A percentile compares a stretch with the other conserved stretches of the same genome.
These are phyloP conservation scores for Metacarcinus magister DNA, from an alignment of 2,888 invertebrate species.

Conservation along the genomic window DNA sequence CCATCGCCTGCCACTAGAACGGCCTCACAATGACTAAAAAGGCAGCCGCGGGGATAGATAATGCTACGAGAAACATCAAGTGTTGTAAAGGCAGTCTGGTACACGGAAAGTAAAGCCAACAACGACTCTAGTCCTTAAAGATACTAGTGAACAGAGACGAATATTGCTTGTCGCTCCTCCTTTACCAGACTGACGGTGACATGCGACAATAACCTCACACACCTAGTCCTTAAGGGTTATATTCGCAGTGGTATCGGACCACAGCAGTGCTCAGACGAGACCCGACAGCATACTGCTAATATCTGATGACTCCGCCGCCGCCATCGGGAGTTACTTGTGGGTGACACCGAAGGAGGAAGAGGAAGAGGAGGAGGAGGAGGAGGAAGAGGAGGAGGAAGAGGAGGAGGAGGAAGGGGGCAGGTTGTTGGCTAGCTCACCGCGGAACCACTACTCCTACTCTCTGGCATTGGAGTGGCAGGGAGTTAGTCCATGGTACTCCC, in stretches of 20 bases:
- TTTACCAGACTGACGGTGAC: not conserved
- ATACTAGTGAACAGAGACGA: not conserved
- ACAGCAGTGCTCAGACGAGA: not conserved
- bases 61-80: not conserved
- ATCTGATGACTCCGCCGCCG: not conserved
- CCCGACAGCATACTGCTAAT: not conserved
- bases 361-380: not conserved
- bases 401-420: not conserved
- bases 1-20: not conserved
- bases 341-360: not conserved
- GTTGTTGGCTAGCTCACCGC: too few species aligned
- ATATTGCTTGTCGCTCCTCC: not conserved
- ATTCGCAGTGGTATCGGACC: not conserved
- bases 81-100: not conserved
- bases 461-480: too few species aligned
- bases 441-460: too few species aligned
- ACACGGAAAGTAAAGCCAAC: not conserved
- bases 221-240: not conserved
- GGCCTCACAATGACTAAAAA: not conserved
- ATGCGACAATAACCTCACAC: not conserved
- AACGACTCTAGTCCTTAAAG: not conserved
- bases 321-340: not conserved
- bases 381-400: not conserved
- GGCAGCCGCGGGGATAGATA: not conserved
- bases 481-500: too few species aligned